Evolutionary conservation across 1,140 invertebrate species (phyloP), one percentile per base, ranked within the genome.

Genomic region (Zophobas morio): DNA sequence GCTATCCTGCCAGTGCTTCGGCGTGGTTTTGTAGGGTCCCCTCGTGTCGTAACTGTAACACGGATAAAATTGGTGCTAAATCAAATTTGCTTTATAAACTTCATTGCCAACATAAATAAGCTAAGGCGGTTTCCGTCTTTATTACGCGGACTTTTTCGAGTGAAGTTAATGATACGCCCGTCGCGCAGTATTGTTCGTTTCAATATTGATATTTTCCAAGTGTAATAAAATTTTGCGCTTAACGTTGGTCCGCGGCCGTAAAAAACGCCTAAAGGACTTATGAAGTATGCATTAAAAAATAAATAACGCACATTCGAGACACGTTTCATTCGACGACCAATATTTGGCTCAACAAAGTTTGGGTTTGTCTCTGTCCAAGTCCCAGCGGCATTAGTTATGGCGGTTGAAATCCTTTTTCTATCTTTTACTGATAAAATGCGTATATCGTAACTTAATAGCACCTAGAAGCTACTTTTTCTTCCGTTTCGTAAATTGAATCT

Each of bases 11-110:
- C 90, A 91, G 57, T 90, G 89, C 36, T 87, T 87, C 32, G 89
- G 86, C 77, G 89, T 87, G 36, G 87, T 88, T 46, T 84, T 86
- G 76, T 88, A 86, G 54, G 88, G 88, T 2, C 87, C 88, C 63
- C 91, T 84, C 74, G 89, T 88, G 81, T 91, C 90, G 81, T 90
- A 91, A 88, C 91, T 92, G 87, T 74, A 90, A 81, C 63, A 66
- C 35, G 33, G 39, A 66, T 66, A 66, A 66, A 66, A 66, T 66
- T 66, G 39, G 6, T 66, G 39, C 60, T 66, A 66, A 66, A 66
- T 66, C 60, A 66, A 66, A 66, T 66, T 66, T 66, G 39, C 56
- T 60, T 60, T 60, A 60, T 39, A 60, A 60, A 60, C 20, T 42
- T 66, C 37, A 66, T 46, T 66, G 39, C 60, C 39, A 40, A 42